Conservation (phyloP, 2,797 vertebrate species). For the Gallirallus australis region DNA sequence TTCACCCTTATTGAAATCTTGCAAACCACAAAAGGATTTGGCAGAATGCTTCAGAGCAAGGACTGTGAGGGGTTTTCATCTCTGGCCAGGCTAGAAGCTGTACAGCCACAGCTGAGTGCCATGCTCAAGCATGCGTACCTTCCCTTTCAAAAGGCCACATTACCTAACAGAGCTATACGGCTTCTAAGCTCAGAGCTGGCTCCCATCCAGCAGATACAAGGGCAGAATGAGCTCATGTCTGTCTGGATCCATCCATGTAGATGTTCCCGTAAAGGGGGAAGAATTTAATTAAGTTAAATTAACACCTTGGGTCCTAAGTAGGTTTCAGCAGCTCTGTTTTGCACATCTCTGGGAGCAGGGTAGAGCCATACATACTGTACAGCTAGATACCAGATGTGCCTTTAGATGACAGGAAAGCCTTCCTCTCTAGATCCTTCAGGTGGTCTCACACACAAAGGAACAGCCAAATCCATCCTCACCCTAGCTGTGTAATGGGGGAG, state of each 20-base stretch:
- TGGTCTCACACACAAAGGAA: neutral
- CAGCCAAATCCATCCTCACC: neutral
- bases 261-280: neutral
- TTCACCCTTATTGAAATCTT: neutral
- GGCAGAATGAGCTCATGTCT: slow-evolving; percentile 43
- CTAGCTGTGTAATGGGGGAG: accelerated
- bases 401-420: neutral
- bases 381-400: neutral
- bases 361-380: accelerated
- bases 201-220: neutral
- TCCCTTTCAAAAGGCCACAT: neutral
- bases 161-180: neutral
- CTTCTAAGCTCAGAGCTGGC: neutral
- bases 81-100: neutral
- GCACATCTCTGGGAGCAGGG: neutral
- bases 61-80: neutral
- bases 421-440: neutral
- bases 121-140: neutral
- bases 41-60: neutral
- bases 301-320: neutral
- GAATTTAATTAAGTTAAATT: neutral
- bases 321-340: neutral
- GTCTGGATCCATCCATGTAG: neutral
- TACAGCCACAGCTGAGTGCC: neutral
- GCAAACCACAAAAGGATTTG: neutral